Evolutionary conservation across 1,140 invertebrate genomes (phyloP).

Genomic region (Hormaphis cornu): DNA sequence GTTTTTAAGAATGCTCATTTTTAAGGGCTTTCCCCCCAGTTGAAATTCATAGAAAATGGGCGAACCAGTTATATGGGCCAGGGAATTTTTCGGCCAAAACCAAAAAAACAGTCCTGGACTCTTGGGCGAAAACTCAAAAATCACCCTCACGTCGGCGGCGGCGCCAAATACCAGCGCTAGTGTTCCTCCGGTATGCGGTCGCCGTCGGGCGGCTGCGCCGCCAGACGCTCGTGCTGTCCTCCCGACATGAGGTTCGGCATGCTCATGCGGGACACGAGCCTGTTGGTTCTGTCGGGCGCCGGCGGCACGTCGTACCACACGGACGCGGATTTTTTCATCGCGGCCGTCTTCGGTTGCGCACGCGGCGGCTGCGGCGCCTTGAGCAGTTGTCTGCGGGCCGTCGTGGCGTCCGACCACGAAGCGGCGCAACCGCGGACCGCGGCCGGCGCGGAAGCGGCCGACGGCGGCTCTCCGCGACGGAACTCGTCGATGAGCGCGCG

Average conservation of each 20-base stretch:
- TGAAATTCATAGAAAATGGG: too few species aligned
- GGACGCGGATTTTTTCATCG: slow-evolving; percentile 7
- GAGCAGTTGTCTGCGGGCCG: not conserved
- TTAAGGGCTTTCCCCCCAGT: too few species aligned
- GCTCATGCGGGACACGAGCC: not conserved
- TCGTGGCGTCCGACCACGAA: not conserved
- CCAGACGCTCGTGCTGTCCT: not conserved
- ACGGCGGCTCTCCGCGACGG: not conserved
- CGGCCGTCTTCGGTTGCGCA: not conserved
- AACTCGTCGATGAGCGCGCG: slow-evolving; percentile 12
- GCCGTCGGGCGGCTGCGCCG: not conserved
- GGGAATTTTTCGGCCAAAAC: too few species aligned
- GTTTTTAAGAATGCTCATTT: too few species aligned
- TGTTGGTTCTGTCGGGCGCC: not conserved
- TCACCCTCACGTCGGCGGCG: too few species aligned
- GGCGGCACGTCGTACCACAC: slow-evolving; percentile 9
- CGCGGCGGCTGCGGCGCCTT: not conserved
- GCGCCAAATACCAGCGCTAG: too few species aligned
- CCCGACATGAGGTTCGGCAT: not conserved
- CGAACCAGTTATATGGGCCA: too few species aligned
- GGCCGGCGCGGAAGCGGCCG: not conserved
- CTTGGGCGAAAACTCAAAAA: too few species aligned
- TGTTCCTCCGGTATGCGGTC: not conserved
- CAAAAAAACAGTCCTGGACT: too few species aligned
- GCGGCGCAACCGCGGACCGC: not conserved